Evolutionary conservation across 2,113 vertebrate genomes (phyloP).

Genomic region (Nyctibius bracteatus): DNA sequence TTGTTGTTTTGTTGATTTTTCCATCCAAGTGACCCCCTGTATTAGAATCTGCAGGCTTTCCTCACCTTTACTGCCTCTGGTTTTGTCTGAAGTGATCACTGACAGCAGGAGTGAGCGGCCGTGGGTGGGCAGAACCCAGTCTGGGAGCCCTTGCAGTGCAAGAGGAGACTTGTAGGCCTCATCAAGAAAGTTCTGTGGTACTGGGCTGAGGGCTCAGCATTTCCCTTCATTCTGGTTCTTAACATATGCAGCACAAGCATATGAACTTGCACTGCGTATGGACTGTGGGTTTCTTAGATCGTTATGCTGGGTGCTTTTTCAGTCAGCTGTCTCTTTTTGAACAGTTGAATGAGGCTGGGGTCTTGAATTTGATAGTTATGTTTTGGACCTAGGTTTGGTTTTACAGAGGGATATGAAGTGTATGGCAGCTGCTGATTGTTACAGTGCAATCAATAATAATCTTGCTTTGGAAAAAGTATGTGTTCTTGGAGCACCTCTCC

Average conservation of each 20-base stretch:
- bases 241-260: fast-evolving
- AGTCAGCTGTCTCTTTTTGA: not conserved
- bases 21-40: not conserved
- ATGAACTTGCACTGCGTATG: fast-evolving
- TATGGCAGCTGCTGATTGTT: not conserved
- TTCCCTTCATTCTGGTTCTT: not conserved
- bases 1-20: not conserved
- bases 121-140: not conserved
- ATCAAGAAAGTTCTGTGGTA: fast-evolving
- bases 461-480: not conserved
- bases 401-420: not conserved
- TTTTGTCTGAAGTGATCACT: fast-evolving
- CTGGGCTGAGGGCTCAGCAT: not conserved
- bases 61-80: not conserved
- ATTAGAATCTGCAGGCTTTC: not conserved
- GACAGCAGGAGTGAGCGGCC: not conserved
- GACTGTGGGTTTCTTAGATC: not conserved
- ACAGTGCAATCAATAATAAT: not conserved
- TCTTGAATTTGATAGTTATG: not conserved
- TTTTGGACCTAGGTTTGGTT: not conserved
- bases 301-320: fast-evolving
- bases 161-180: not conserved
- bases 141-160: not conserved
- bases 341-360: not conserved
- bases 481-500: too few relatives aligned